phyloP scores from a whole-genome alignment of 2,113 vertebrate genomes.

The Pygoscelis adeliae region DNA sequence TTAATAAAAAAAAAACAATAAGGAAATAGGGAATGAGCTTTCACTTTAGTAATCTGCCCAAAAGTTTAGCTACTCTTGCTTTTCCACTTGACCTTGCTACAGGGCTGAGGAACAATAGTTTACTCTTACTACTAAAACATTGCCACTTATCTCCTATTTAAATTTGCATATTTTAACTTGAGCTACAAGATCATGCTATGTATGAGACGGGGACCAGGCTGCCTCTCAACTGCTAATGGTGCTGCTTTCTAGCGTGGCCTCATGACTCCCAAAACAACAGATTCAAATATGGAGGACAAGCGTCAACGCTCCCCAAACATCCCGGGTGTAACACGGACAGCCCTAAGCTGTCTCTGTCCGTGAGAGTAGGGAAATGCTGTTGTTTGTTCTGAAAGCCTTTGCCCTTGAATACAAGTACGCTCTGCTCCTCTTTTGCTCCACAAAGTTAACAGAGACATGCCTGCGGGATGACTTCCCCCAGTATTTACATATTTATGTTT shows the following conservation, averaged over 20 bases:
- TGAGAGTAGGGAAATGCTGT: neutral
- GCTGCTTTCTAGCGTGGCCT: neutral
- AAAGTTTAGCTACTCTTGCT: neutral
- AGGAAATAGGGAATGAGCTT: neutral
- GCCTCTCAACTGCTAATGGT: neutral
- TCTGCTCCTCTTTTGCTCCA: neutral
- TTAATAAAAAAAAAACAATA: neutral
- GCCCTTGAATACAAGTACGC: neutral
- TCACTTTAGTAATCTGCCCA: neutral
- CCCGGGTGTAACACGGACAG: neutral
- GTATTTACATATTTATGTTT: slow-evolving; percentile 50
- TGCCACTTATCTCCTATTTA: neutral
- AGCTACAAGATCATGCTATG: neutral
- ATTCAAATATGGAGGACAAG: neutral
- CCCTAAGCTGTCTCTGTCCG: neutral
- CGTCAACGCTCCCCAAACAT: neutral
- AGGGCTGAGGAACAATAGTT: neutral
- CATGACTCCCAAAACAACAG: neutral
- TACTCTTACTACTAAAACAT: neutral
- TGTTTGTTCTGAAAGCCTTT: slow-evolving; percentile 31
- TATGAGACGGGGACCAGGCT: neutral
- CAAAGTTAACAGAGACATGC: slow-evolving; percentile 13
- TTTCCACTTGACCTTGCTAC: neutral
- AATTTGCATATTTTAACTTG: neutral
- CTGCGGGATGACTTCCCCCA: neutral